Conservation (phyloP, 2,888 invertebrate genomes). For the Agonopterix subpropinquella region DNA sequence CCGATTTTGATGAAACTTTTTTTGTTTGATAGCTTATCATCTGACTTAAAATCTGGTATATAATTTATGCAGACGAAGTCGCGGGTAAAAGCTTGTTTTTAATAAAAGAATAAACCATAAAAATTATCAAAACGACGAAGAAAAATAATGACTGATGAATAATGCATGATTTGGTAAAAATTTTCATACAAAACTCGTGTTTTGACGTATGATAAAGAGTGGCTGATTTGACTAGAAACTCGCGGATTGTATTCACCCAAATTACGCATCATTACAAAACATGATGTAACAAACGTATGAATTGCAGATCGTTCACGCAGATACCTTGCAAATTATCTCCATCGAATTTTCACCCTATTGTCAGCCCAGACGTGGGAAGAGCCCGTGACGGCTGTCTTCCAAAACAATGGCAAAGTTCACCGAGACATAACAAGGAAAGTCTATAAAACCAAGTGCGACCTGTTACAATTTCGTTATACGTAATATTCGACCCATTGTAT, state of each 20-base stretch:
- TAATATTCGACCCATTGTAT: conserved; percentile 43
- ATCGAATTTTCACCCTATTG: conserved; percentile 72
- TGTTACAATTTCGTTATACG: conserved; percentile 52
- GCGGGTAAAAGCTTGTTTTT: no score
- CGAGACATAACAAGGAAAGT: conserved; percentile 70
- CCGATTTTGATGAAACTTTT: no score
- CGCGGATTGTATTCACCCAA: conserved; percentile 4
- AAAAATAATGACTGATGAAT: no score
- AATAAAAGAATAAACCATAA: no score
- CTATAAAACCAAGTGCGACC: conserved; percentile 60
- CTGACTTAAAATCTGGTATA: no score
- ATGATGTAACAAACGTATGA: conserved; percentile 35
- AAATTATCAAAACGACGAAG: no score
- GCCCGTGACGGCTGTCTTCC: conserved; percentile 50
- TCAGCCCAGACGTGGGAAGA: conserved; percentile 55
- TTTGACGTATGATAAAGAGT: no score
- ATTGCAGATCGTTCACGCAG: conserved; percentile 47
- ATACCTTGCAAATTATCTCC: conserved; percentile 56
- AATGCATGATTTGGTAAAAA: no score
- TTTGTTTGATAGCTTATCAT: no score
- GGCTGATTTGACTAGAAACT: no score
- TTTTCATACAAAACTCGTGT: no score
- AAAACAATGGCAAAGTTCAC: conserved; percentile 73
- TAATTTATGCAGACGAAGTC: no score
- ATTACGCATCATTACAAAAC: conserved; percentile 40